phyloP scores from a whole-genome alignment of 1,140 invertebrate species.

The Ephestia elutella region DNA sequence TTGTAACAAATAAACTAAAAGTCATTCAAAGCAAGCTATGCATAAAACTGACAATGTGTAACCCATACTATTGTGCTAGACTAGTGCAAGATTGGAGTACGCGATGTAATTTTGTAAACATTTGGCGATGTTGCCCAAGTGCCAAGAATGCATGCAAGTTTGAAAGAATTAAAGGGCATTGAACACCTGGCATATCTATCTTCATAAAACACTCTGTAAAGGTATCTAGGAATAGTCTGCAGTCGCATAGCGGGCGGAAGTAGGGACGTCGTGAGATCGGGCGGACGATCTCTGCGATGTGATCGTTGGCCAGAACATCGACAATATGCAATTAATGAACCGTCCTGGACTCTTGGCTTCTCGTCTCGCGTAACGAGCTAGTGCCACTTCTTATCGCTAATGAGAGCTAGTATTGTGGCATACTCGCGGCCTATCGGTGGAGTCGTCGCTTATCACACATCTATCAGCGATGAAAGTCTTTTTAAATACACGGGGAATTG shows the following conservation, averaged over 20 bases:
- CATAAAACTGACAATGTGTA: no score
- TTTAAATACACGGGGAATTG: background rate
- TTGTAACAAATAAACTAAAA: no score
- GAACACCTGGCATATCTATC: background rate
- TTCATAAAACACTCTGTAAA: background rate
- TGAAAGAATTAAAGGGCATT: no score
- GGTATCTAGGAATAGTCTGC: background rate
- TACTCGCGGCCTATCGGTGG: constrained; percentile 30
- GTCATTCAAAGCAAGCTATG: no score
- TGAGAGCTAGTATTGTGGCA: constrained; percentile 46
- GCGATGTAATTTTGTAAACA: no score
- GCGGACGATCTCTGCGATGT: constrained; percentile 32
- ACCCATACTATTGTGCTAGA: no score
- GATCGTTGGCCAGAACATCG: constrained; percentile 29
- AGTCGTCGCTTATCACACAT: constrained; percentile 26
- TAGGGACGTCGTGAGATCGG: constrained; percentile 29
- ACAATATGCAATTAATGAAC: constrained; percentile 60
- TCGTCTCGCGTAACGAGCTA: constrained; percentile 47
- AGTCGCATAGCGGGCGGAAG: constrained; percentile 26
- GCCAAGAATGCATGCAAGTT: no score
- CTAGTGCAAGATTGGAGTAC: no score
- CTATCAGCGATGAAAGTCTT: constrained; percentile 21
- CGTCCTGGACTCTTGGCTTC: constrained; percentile 29
- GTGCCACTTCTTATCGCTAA: constrained; percentile 51
- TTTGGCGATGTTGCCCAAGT: no score